Evolutionary conservation across 2,797 vertebrate genomes (phyloP), one percentile per base, ranked within the genome.

Genomic region (Notolabrus celidotus): DNA sequence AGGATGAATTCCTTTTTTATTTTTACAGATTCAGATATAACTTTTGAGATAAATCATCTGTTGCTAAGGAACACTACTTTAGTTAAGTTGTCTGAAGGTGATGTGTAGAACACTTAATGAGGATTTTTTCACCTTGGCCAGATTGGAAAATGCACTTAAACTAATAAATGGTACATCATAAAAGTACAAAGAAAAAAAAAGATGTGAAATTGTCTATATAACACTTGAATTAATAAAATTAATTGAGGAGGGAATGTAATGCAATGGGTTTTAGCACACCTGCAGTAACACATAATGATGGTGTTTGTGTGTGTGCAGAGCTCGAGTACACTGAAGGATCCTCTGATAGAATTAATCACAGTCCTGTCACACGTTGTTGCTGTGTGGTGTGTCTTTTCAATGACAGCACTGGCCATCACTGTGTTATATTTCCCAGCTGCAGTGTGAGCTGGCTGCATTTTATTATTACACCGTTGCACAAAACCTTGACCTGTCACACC

Each of bases 401-500:
- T 66, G 77, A 79, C 68, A 53, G 23, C 53, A 5, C 7, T 1
- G 36, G 57, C 57, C 0, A 39, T 61, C 63, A 75, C 68, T 34
- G 64, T 41, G 34, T 58, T 29, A 50, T 52, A 68, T 72, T 77
- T 82, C 55, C 66, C 72, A 67, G 50, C 67, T 54, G 76, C 53
- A 60, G 74, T 51, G 54, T 5, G 55, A 81, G 58, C 52, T 7
- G 61, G 45, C 52, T 9, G 8, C 39, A 54, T 82, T 84, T 82
- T 67, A 80, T 87, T 67, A 80, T 64, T 57, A 53, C 74, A 27
- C 56, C 15, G 46, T 22, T 22, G 45, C 69, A 41, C 20, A 53
- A 34, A 77, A 54, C 79, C 67, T 9, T 77, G 79, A 84, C 84
- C 84, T 33, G 61, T 33, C 51, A 60, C 67, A 55, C 3, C 15